Evolutionary conservation across 1,140 invertebrate species (phyloP), one percentile per base, ranked within the genome.

Genomic region (Drosophila virilis): DNA sequence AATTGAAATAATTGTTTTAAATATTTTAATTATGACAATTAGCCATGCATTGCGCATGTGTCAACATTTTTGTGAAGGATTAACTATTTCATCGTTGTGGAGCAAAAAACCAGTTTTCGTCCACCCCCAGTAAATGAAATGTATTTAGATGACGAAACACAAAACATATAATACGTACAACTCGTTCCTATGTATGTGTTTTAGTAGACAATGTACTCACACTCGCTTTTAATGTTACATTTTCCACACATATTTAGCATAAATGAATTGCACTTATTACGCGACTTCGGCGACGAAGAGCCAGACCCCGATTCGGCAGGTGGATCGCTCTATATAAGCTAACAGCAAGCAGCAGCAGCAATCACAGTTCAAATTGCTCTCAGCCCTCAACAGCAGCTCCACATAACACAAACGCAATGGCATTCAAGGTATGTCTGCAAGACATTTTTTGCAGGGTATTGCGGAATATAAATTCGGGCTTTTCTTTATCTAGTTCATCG

Each of bases 211-310:
- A 5, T 51, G 45, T 51, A 17, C 61, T 52, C 73, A 48, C 37
- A 42, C 35, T 85, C 69, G 32, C 50, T 52, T 33, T 52, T 35
- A 88, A 77, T 82, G 83, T 65, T 88, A 83, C 69, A 68, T 67
- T 83, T 79, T 74, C 69, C 64, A 69, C 74, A 70, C 83, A 74
- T 46, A 74, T 74, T 86, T 88, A 89, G 79, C 83, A 89, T 77
- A 77, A 83, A 51, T 83, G 83, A 88, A 83, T 86, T 88, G 83
- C 76, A 88, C 83, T 88, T 82, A 86, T 86, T 83, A 82, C 83
- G 52, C 76, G 43, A 57, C 35, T 69, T 60, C 62, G 65, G 57
- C 40, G 42, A 67, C 65, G 71, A 59, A 48, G 64, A 70, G n/a
- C 37, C 28, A n/a, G 28, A 48, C 37, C 17, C 17, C 45, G 58